A percentile compares a stretch with the other conserved stretches of the same genome.
These are phyloP conservation scores for Carterocephalus palaemon DNA, from an alignment of 2,888 invertebrate species.

Conservation along the genomic window DNA sequence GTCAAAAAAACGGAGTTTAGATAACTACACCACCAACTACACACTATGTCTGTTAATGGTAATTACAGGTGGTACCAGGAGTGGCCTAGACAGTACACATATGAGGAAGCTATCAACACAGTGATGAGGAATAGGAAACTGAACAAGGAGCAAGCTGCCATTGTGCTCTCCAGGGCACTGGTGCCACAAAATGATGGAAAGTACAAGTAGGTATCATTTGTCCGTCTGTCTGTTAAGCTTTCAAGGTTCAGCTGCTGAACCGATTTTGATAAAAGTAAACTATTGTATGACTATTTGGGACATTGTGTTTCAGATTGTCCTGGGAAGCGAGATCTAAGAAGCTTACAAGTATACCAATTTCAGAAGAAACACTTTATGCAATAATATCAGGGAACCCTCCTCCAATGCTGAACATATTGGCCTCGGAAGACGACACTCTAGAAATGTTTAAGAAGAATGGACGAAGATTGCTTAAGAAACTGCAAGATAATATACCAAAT, in stretches of 20 bases:
- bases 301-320: conserved; percentile 48
- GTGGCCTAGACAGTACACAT: conserved; percentile 38
- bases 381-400: conserved; percentile 40
- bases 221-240: no score
- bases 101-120: conserved; percentile 59
- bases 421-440: conserved; percentile 36
- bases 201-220: conserved; percentile 49
- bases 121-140: conserved; percentile 59
- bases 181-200: conserved; percentile 56
- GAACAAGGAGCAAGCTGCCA: conserved; percentile 64
- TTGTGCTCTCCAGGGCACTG: conserved; percentile 65
- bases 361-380: conserved; percentile 43
- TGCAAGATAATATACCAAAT: conserved; percentile 37
- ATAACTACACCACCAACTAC: no score
- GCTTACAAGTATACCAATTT: conserved; percentile 34
- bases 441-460: conserved; percentile 35
- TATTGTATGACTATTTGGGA: no score
- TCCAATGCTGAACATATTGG: conserved; percentile 44
- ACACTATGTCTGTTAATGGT: no score
- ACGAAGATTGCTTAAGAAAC: conserved; percentile 37
- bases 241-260: no score
- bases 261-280: no score
- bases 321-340: conserved; percentile 53
- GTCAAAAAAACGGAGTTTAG: no score
- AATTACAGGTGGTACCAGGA: conserved; percentile 37